A percentile compares a stretch with the other conserved stretches of the same genome.
phyloP scores from a whole-genome alignment of 2,113 vertebrate genomes.

The Dendropsophus ebraccatus region DNA sequence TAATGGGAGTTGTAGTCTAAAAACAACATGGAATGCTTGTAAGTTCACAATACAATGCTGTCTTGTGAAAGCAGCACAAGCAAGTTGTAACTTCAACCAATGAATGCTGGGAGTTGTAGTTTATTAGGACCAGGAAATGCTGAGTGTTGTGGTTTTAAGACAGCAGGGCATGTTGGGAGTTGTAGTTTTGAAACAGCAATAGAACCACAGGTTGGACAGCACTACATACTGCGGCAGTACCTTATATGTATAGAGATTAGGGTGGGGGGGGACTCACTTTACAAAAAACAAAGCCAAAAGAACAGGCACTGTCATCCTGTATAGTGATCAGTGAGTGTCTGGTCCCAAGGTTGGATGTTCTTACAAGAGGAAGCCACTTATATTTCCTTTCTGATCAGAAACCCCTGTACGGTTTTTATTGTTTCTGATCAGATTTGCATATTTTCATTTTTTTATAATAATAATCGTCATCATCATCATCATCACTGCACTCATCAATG shows the following conservation, averaged over 20 bases:
- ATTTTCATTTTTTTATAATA: conserved; percentile 73
- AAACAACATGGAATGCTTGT: too few relatives aligned
- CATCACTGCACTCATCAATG: conserved; percentile 78
- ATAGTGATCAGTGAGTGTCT: conserved; percentile 15
- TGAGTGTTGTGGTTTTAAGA: not conserved
- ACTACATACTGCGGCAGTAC: not conserved
- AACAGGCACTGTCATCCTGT: conserved; percentile 49
- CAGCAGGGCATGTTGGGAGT: not conserved
- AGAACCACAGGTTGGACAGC: not conserved
- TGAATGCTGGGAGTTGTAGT: too few relatives aligned
- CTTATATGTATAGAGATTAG: not conserved
- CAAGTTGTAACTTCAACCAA: too few relatives aligned
- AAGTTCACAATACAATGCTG: too few relatives aligned
- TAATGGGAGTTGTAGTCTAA: too few relatives aligned
- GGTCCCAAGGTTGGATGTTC: conserved; percentile 54
- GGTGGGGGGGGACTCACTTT: not conserved
- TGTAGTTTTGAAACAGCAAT: not conserved
- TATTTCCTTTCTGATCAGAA: conserved; percentile 74
- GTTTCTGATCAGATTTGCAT: conserved; percentile 79
- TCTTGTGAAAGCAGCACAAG: too few relatives aligned
- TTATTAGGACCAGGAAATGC: too few relatives aligned
- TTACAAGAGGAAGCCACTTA: conserved; percentile 58
- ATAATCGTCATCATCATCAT: conserved; percentile 4
- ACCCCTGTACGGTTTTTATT: conserved; percentile 62
- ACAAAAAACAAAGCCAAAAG: conserved; percentile 39